Evolutionary conservation across 2,888 invertebrate genomes (phyloP).

Genomic region (Sinopyrophorus schimmeli): DNA sequence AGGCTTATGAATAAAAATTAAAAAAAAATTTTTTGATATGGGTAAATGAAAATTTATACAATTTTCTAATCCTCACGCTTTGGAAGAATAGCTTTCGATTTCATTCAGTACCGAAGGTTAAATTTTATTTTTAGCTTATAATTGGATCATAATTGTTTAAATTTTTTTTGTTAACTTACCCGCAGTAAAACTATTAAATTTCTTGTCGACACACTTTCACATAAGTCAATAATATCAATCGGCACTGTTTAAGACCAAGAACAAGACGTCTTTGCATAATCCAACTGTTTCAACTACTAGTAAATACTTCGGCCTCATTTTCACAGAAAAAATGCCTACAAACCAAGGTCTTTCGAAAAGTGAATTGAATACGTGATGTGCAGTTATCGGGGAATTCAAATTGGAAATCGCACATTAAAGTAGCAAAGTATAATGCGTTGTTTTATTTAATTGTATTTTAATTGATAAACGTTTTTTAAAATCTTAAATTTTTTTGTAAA

Average conservation of each 20-base stretch:
- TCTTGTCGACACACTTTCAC: slow-evolving; percentile 9
- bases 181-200: not conserved
- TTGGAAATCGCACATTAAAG: too few relatives aligned
- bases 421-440: too few relatives aligned
- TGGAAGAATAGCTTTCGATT: slow-evolving; percentile 8
- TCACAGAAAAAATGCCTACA: slow-evolving; percentile 5
- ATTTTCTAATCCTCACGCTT: too few relatives aligned
- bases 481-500: too few relatives aligned
- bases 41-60: too few relatives aligned
- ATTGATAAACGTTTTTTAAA: too few relatives aligned
- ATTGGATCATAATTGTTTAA: not conserved
- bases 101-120: not conserved
- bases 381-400: not conserved
- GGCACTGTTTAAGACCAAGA: too few relatives aligned
- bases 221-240: slow-evolving; percentile 2
- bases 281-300: not conserved
- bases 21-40: too few relatives aligned
- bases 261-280: slow-evolving; percentile 8
- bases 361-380: not conserved
- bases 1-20: too few relatives aligned
- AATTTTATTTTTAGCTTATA: not conserved
- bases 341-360: slow-evolving; percentile 7
- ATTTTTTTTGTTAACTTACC: slow-evolving; percentile 3
- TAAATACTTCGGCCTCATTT: slow-evolving; percentile 4
- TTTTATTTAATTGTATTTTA: too few relatives aligned